These are phyloP conservation scores for Smittia sp. DNA, from an alignment of 2,888 invertebrate genomes.

Conservation along the genomic window DNA sequence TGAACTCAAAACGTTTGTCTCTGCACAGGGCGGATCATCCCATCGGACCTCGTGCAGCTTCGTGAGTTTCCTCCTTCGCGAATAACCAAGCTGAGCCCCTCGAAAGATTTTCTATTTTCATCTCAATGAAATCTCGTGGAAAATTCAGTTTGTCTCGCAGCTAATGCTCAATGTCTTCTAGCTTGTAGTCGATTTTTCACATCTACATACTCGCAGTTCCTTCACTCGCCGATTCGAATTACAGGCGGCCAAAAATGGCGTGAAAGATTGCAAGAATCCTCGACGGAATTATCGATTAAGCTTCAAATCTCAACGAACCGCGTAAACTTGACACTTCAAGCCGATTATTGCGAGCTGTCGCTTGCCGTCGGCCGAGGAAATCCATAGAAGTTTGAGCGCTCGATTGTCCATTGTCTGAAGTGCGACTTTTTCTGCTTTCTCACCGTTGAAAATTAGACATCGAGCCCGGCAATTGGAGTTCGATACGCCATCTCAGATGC, in stretches of 20 bases:
- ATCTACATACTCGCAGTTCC: background rate
- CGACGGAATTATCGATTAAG: too few species aligned
- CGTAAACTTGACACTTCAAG: too few species aligned
- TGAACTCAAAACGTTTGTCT: background rate
- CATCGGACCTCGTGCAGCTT: background rate
- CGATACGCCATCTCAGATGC: too few species aligned
- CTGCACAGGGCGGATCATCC: background rate
- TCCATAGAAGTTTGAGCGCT: too few species aligned
- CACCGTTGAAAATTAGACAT: too few species aligned
- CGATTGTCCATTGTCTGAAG: too few species aligned
- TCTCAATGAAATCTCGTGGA: background rate
- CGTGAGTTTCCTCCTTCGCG: background rate
- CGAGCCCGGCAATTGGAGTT: too few species aligned
- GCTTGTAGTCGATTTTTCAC: background rate
- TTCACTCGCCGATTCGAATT: background rate
- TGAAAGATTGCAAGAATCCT: conserved; percentile 10
- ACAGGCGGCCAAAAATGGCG: conserved; percentile 13
- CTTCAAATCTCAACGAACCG: too few species aligned
- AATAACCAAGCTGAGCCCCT: background rate
- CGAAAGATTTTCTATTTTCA: background rate
- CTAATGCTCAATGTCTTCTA: background rate
- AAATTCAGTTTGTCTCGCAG: background rate
- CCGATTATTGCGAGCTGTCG: too few species aligned
- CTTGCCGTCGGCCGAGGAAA: too few species aligned
- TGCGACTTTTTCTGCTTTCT: too few species aligned